Percentiles rank a stretch among this genome's conserved stretches.
Conservation (phyloP, 2,888 invertebrate genomes). For the Drosophila birchii region DNA sequence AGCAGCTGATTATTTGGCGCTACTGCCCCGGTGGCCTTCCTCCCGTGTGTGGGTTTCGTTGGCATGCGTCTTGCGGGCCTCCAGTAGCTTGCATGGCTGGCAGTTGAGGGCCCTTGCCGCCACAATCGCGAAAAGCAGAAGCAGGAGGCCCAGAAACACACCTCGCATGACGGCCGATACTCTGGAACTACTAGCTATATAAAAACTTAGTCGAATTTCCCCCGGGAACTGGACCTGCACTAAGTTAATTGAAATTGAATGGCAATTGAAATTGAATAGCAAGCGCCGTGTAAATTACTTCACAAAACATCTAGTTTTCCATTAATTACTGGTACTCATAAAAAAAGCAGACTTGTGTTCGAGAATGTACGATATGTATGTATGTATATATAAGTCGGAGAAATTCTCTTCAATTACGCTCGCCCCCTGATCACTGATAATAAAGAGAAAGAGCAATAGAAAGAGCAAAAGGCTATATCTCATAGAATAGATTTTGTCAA, state of each 20-base stretch:
- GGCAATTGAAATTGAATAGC: constrained; percentile 40
- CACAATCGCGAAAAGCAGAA: constrained; percentile 30
- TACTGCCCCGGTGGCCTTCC: neutral
- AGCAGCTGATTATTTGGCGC: constrained; percentile 34
- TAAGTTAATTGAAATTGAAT: constrained; percentile 57
- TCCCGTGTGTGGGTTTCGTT: constrained; percentile 48
- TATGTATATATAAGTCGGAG: neutral
- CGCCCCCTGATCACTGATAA: constrained; percentile 52
- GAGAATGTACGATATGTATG: neutral
- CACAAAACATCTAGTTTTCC: constrained; percentile 27
- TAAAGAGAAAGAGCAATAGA: constrained; percentile 5
- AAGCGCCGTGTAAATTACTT: constrained; percentile 26
- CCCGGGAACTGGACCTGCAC: constrained; percentile 49
- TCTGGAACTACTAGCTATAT: constrained; percentile 42
- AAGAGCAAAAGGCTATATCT: constrained; percentile 17
- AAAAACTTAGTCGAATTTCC: constrained; percentile 59
- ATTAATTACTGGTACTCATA: constrained; percentile 26
- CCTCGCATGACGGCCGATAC: constrained; percentile 48
- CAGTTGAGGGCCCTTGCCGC: constrained; percentile 58
- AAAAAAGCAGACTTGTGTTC: constrained; percentile 11
- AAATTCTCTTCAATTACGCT: constrained; percentile 18
- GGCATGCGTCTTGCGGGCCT: constrained; percentile 60
- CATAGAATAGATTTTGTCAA: neutral
- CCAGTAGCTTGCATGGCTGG: constrained; percentile 64
- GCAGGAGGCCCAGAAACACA: constrained; percentile 42